A percentile compares a stretch with the other conserved stretches of the same genome.
Conservation (phyloP, 2,797 vertebrate genomes). For the Pachyuromys duprasi region DNA sequence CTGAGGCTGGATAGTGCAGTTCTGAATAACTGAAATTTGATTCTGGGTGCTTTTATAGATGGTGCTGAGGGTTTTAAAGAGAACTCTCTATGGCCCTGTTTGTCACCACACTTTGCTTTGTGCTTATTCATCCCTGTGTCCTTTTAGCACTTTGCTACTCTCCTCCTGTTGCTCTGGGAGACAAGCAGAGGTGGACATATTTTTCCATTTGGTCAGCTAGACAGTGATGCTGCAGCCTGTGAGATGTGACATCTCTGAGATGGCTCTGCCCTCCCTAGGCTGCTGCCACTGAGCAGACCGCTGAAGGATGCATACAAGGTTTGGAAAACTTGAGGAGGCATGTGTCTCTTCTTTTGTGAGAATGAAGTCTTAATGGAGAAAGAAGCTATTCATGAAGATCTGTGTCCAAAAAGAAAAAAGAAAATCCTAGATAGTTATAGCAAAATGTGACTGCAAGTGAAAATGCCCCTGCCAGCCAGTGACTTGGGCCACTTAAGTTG, state of each 20-base stretch:
- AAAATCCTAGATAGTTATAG: neutral
- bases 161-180: constrained; percentile 20
- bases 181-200: neutral
- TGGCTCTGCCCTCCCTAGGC: neutral
- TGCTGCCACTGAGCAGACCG: neutral
- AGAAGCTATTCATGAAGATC: neutral
- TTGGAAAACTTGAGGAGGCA: neutral
- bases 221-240: neutral
- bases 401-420: neutral
- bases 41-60: neutral
- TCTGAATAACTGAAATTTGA: constrained; percentile 24
- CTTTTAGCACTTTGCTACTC: constrained; percentile 15
- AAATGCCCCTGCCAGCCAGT: neutral
- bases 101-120: neutral
- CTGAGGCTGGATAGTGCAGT: neutral
- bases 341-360: neutral
- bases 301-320: neutral
- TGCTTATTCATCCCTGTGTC: neutral
- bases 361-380: neutral
- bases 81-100: neutral
- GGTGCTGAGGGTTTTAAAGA: neutral
- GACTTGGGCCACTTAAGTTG: neutral
- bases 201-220: neutral
- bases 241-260: neutral
- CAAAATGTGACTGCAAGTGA: neutral